Evolutionary conservation across 2,113 vertebrate species (phyloP).

Genomic region (Myiopsitta monachus): DNA sequence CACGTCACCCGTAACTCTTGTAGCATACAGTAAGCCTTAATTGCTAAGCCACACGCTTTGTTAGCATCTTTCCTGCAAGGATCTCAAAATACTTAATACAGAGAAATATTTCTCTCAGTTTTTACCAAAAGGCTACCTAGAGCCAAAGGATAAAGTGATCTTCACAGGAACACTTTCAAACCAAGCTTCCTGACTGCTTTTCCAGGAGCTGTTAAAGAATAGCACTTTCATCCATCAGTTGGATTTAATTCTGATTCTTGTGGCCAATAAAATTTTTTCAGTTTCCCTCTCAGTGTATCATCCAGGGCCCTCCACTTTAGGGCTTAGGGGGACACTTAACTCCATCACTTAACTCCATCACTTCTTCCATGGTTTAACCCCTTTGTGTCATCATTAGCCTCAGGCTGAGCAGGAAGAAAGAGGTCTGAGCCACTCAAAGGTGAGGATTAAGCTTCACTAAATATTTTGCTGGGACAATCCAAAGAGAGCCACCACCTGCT

Average conservation of each 20-base stretch:
- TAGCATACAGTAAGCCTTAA: not conserved
- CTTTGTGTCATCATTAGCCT: not conserved
- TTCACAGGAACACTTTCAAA: not conserved
- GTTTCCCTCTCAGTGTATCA: not conserved
- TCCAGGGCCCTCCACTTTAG: not conserved
- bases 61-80: not conserved
- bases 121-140: not conserved
- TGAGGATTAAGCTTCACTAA: not conserved
- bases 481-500: not conserved
- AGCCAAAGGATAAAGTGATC: conserved; percentile 6
- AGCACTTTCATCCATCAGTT: not conserved
- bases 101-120: not conserved
- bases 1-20: rapidly evolving
- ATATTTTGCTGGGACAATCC: not conserved
- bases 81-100: not conserved
- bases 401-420: not conserved
- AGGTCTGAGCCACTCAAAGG: not conserved
- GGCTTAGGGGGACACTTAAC: not conserved
- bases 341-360: not conserved
- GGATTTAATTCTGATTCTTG: not conserved
- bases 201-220: not conserved
- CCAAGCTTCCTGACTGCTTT: conserved; percentile 2
- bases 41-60: not conserved
- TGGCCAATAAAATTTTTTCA: not conserved
- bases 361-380: not conserved